A percentile compares a stretch with the other conserved stretches of the same genome.
Conservation (phyloP, 1,140 invertebrate genomes). For the Megathymus violae region DNA sequence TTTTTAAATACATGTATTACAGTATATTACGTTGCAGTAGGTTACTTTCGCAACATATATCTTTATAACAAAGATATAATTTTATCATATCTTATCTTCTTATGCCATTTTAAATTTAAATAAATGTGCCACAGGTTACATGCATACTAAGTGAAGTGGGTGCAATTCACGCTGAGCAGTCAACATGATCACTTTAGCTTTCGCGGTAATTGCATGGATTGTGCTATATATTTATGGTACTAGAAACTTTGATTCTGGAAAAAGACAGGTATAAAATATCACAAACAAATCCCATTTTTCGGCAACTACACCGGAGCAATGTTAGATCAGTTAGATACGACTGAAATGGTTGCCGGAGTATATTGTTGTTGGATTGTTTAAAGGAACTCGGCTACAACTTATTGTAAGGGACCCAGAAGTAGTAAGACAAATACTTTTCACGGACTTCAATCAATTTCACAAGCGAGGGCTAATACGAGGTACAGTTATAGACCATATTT, state of each 20-base stretch:
- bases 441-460: conserved; percentile 10
- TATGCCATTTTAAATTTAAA: too few relatives aligned
- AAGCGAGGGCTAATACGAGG: not conserved
- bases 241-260: conserved; percentile 6
- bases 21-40: too few relatives aligned
- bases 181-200: not conserved
- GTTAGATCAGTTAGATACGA: not conserved
- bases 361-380: conserved; percentile 14
- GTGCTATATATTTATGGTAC: conserved; percentile 7
- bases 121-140: too few relatives aligned
- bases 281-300: conserved; percentile 8
- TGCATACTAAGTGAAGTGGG: too few relatives aligned
- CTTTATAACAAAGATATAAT: too few relatives aligned
- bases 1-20: too few relatives aligned
- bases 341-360: not conserved
- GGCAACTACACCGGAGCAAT: not conserved
- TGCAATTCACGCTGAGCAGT: not conserved
- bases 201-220: not conserved
- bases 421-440: conserved; percentile 1
- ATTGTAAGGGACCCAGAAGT: conserved; percentile 9
- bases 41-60: too few relatives aligned
- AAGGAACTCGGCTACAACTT: not conserved
- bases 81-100: too few relatives aligned
- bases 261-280: conserved; percentile 4
- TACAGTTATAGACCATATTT: not conserved